Evolutionary conservation across 2,797 vertebrate genomes (phyloP), one percentile per base, ranked within the genome.

Genomic region (Premnoplex brunnescens): DNA sequence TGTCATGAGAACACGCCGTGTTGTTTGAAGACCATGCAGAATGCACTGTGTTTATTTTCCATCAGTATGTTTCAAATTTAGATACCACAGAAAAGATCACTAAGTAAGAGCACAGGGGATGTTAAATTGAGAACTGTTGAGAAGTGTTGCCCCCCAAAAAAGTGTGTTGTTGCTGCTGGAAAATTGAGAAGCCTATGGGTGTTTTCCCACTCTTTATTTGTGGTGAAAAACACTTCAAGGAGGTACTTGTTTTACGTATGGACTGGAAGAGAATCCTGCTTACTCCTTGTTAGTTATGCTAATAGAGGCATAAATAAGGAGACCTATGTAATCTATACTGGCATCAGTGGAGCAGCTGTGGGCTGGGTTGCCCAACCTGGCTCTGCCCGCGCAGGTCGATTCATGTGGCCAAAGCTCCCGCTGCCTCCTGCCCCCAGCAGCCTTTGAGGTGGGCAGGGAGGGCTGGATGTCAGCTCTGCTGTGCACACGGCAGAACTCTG

Each of bases 251-350:
- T 89, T 91, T 55, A 36, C 2, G 1, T 39, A 37, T 2, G 51
- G 55, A 76, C 63, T 91, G 85, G 66, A 89, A 73, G n/a, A 44
- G 10, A 93, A 69, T 82, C 54, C 37, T 95, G 80, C 90, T 82
- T 90, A 92, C 37, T 82, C 41, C 63, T 92, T 24, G 52, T 79
- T 88, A 56, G 24, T 49, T 87, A 85, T 94, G 95, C 59, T 94
- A 92, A 95, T 89, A 7, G 34, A 73, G 21, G 58, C 46, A 9
- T 77, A 85, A 96, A 39, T 87, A 41, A 64, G 73, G 28, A 51
- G 49, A 18, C 44, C 51, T 60, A 0, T 73, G 85, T 58, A 89
- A 91, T 96, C 92, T 91, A 0, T 41, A 13, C 51, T 76, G 77
- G 72, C 64, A 95, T 92, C 96, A 89, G 66, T 63, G 36, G 75